Conservation (phyloP, 2,113 vertebrate species). For the Progne subis region DNA sequence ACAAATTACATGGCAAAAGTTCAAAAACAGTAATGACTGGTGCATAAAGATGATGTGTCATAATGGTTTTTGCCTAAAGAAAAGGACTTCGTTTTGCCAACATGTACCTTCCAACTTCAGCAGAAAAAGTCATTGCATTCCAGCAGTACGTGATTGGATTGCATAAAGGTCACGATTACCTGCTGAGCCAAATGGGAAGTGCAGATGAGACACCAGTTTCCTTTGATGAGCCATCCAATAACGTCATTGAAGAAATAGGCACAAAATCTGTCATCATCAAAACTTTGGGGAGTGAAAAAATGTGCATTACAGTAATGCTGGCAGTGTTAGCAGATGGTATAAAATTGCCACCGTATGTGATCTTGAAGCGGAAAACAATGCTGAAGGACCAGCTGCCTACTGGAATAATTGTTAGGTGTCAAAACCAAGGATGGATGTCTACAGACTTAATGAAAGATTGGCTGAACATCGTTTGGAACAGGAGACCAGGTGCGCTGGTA, state of each 20-base stretch:
- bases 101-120: background rate
- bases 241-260: slow-evolving; percentile 25
- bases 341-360: slow-evolving; percentile 72
- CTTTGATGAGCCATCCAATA: slow-evolving; percentile 33
- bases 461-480: slow-evolving; percentile 1
- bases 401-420: slow-evolving; percentile 69
- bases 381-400: slow-evolving; percentile 66
- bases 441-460: slow-evolving; percentile 56
- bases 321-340: slow-evolving; percentile 64
- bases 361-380: slow-evolving; percentile 68
- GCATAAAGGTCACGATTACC: background rate
- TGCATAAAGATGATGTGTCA: background rate
- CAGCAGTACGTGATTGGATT: background rate
- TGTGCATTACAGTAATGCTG: slow-evolving; percentile 46
- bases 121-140: background rate
- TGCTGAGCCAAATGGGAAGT: slow-evolving; percentile 26
- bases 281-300: slow-evolving; percentile 62
- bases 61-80: slow-evolving; percentile 9
- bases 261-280: slow-evolving; percentile 58
- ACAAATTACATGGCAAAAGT: slow-evolving; percentile 20
- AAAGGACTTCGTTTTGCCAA: background rate
- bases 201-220: slow-evolving; percentile 29
- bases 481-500: slow-evolving; percentile 36
- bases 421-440: slow-evolving; percentile 62
- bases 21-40: slow-evolving; percentile 6